Evolutionary conservation across 64 coral and sea anemone genomes (phyloP), one percentile per base, ranked within the genome.

Genomic region (Catalaphyllia jardinei): DNA sequence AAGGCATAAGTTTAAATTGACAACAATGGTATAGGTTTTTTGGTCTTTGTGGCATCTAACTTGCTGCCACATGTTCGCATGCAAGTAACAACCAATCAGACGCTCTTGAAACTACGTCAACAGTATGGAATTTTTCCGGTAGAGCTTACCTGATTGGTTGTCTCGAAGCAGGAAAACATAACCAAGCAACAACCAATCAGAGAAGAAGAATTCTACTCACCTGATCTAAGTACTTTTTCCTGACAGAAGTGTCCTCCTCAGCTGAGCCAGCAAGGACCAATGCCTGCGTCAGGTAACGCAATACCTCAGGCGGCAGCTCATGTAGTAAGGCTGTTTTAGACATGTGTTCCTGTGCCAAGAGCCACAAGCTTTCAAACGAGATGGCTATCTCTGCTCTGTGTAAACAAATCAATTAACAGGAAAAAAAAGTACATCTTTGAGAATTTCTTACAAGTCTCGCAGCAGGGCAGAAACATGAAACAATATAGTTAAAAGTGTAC

Each of bases 171-270:
- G 42, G 42, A 46, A 46, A 46, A 46, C 42, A 8, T 46, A 46
- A 46, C 42, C 42, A 46, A 46, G 24, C 18, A 65, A 65, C 14
- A 18, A 15, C 18, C 0, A 65, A 22, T 22, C 16, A 22, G 19
- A 18, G 24, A 65, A 13, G 10, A 78, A 28, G 17, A 10, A n/a
- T n/a, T 57, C 49, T 54, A 60, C 76, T 69, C 57, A 98, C 96
- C 87, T 98, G 93, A 65, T 92, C 94, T 75, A 91, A 95, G 73
- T 95, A 98, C 60, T 91, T 89, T 19, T 98, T 91, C 82, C 96
- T 90, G 14, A 86, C 20, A 60, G 90, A 71, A 54, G 64, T 63
- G 42, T 88, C 77, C 49, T 93, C 90, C 38, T 71, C 76, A 12
- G 90, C 86, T 12, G 96, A 95, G 0, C 87, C 90, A 67, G 93